Evolutionary conservation across 2,113 vertebrate genomes (phyloP).

Genomic region (Phrynocephalus versicolor): DNA sequence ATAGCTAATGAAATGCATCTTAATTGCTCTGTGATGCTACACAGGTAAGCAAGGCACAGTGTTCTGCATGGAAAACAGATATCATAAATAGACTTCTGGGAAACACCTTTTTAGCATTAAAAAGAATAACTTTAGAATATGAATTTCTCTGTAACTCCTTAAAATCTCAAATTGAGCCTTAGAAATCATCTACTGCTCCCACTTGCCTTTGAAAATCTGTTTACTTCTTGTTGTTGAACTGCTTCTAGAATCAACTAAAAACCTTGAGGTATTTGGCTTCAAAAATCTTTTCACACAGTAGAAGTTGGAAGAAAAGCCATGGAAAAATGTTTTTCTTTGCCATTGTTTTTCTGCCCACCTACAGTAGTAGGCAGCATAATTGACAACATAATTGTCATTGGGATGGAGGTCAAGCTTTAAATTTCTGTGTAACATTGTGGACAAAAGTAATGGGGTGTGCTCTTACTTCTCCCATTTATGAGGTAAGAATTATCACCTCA

Average conservation of each 20-base stretch:
- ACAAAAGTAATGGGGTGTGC: neutral
- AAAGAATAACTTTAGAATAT: neutral
- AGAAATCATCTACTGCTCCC: neutral
- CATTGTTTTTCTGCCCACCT: too few relatives aligned
- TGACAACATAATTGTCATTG: neutral
- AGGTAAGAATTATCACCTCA: neutral
- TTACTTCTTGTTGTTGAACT: neutral
- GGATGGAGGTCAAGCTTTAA: neutral
- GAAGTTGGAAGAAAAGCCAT: neutral
- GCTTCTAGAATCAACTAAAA: neutral
- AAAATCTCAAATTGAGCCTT: neutral
- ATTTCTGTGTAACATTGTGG: neutral
- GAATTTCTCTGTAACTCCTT: neutral
- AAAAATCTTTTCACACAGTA: neutral
- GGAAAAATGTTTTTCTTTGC: neutral
- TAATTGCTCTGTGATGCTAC: neutral
- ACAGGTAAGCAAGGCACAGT: neutral
- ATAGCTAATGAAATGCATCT: constrained; percentile 43
- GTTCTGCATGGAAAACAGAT: neutral
- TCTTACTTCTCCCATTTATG: neutral
- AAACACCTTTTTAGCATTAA: neutral
- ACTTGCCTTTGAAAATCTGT: neutral
- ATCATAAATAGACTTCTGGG: neutral
- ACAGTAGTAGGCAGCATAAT: neutral
- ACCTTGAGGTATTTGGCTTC: constrained; percentile 2